Evolutionary conservation across 2,888 invertebrate genomes (phyloP).

Genomic region (Drosophila yooni): DNA sequence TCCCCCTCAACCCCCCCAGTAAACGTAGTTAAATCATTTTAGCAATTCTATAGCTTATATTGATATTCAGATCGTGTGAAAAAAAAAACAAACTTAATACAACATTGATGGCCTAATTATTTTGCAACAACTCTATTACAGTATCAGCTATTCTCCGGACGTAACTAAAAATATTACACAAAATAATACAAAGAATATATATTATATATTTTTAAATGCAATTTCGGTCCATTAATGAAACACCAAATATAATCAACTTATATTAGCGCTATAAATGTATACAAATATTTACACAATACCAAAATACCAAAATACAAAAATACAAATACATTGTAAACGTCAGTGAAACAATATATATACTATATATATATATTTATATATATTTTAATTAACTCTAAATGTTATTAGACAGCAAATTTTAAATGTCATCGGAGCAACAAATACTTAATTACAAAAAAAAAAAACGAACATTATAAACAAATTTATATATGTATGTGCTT

Average conservation of each 20-base stretch:
- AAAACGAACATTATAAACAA: slow-evolving; percentile 30
- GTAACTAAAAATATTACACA: slow-evolving; percentile 85
- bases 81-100: slow-evolving; percentile 37
- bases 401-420: slow-evolving; percentile 66
- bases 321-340: slow-evolving; percentile 36
- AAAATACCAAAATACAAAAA: slow-evolving; percentile 15
- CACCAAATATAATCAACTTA: slow-evolving; percentile 67
- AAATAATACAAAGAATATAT: slow-evolving; percentile 36
- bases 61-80: slow-evolving; percentile 44
- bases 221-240: slow-evolving; percentile 77
- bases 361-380: slow-evolving; percentile 16
- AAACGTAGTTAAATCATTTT: slow-evolving; percentile 37
- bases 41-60: slow-evolving; percentile 46
- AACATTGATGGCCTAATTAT: slow-evolving; percentile 77
- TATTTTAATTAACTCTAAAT: slow-evolving; percentile 65
- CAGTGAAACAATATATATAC: slow-evolving; percentile 7
- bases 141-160: slow-evolving; percentile 89
- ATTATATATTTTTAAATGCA: slow-evolving; percentile 72
- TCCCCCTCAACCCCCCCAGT: slow-evolving; percentile 8
- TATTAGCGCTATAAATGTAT: slow-evolving; percentile 60
- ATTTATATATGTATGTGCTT: slow-evolving; percentile 48
- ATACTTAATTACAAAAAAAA: slow-evolving; percentile 26
- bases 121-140: slow-evolving; percentile 86
- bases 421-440: slow-evolving; percentile 47
- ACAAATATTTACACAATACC: slow-evolving; percentile 37